phyloP scores from a whole-genome alignment of 2,888 invertebrate genomes.

The Mellilla xanthometata region DNA sequence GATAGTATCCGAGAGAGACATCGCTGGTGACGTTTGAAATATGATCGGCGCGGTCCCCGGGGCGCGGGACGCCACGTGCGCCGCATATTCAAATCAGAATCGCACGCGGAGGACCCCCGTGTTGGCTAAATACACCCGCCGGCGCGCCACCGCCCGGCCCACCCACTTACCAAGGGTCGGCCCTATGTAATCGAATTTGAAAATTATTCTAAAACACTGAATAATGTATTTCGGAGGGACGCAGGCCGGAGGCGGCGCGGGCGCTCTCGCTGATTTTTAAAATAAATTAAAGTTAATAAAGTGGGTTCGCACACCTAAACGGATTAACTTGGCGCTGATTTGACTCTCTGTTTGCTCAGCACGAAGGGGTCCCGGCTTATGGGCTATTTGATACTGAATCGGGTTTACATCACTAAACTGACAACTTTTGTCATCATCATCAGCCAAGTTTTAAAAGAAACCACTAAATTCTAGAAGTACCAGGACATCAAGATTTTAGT shows the following conservation, averaged over 20 bases:
- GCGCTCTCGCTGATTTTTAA: conserved; percentile 76
- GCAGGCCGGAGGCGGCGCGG: conserved; percentile 69
- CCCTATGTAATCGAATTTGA: conserved; percentile 83
- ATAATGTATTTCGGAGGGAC: conserved; percentile 80
- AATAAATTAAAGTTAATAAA: conserved; percentile 83
- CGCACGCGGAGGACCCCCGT: conserved; percentile 80
- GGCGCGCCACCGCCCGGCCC: conserved; percentile 57
- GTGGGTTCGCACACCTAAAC: conserved; percentile 82
- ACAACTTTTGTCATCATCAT: no score
- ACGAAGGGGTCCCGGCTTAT: conserved; percentile 69
- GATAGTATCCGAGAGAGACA: conserved; percentile 83
- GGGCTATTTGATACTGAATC: conserved; percentile 69
- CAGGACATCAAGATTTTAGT: no score
- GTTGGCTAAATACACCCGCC: conserved; percentile 83
- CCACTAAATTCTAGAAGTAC: no score
- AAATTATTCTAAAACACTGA: conserved; percentile 84
- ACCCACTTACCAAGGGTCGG: conserved; percentile 80
- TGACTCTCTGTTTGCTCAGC: conserved; percentile 76
- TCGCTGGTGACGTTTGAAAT: conserved; percentile 82
- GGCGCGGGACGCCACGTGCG: conserved; percentile 76
- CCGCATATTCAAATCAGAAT: conserved; percentile 81
- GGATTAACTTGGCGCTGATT: conserved; percentile 81
- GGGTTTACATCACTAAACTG: conserved; percentile 48
- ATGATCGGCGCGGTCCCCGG: conserved; percentile 78
- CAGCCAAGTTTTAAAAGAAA: no score